phyloP scores from a whole-genome alignment of 2,888 invertebrate species.

The Tolmerus cingulatus region DNA sequence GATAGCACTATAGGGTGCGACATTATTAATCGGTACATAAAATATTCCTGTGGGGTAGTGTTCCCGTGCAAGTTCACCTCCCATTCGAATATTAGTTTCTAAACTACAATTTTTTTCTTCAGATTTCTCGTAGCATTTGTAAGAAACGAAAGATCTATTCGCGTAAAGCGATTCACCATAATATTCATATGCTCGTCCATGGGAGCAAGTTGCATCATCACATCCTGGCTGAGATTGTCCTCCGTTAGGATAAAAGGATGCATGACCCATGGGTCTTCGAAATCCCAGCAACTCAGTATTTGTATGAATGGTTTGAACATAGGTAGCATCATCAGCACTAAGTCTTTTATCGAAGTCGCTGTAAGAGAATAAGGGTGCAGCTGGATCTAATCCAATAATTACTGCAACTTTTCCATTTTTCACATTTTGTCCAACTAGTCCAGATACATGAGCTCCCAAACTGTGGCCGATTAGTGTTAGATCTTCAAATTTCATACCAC shows the following conservation, averaged over 20 bases:
- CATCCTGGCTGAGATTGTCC: constrained; percentile 67
- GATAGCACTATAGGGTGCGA: no score
- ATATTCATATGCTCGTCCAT: constrained; percentile 54
- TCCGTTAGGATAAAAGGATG: constrained; percentile 66
- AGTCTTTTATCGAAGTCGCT: constrained; percentile 53
- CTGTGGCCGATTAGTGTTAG: constrained; percentile 68
- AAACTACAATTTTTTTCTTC: not conserved
- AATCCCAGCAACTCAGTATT: constrained; percentile 50
- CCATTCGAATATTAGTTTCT: constrained; percentile 10
- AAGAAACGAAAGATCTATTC: constrained; percentile 37
- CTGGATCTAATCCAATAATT: constrained; percentile 62
- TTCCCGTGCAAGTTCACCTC: constrained; percentile 43
- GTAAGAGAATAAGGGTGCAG: constrained; percentile 52
- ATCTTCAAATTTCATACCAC: constrained; percentile 63
- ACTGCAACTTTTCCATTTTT: constrained; percentile 66
- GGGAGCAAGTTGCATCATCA: constrained; percentile 51
- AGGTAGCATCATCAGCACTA: constrained; percentile 55
- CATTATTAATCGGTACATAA: no score
- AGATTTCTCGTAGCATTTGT: constrained; percentile 12
- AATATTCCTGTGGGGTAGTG: constrained; percentile 18
- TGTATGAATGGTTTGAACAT: constrained; percentile 60
- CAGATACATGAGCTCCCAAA: constrained; percentile 68
- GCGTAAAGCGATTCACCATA: constrained; percentile 53
- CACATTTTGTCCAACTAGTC: constrained; percentile 67
- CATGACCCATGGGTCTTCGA: constrained; percentile 44